Evolutionary conservation across 2,113 vertebrate species (phyloP).

Genomic region (Myocastor coypus): DNA sequence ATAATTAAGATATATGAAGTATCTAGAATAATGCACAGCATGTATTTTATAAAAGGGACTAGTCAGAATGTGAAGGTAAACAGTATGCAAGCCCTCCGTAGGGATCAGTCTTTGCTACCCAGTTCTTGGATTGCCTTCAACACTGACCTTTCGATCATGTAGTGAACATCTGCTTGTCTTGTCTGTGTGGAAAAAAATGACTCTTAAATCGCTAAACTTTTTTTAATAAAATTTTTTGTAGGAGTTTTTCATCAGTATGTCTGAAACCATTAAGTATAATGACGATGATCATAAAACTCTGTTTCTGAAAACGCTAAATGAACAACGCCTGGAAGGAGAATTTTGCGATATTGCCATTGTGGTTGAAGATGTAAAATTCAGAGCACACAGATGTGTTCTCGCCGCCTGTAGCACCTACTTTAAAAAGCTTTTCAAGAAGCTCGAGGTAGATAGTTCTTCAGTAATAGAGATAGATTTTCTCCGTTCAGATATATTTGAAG

Average conservation of each 20-base stretch:
- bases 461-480: constrained; percentile 98
- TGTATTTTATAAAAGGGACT: not conserved
- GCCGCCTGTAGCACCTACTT: constrained; percentile 98
- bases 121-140: not conserved
- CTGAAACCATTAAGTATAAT: constrained; percentile 97
- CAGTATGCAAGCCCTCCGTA: not conserved
- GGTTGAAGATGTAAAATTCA: constrained; percentile 97
- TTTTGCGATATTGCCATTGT: constrained; percentile 98
- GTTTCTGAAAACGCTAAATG: constrained; percentile 97
- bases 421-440: constrained; percentile 98
- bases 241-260: constrained; percentile 97
- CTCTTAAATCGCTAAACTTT: not conserved
- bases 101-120: constrained; percentile 2
- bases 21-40: not conserved
- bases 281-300: constrained; percentile 98
- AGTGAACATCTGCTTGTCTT: constrained; percentile 13
- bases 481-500: constrained; percentile 98
- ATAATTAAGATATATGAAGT: not conserved
- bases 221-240: constrained; percentile 74
- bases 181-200: constrained; percentile 25
- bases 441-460: constrained; percentile 96
- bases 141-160: constrained; percentile 5
- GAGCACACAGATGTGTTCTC: constrained; percentile 95
- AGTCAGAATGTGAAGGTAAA: not conserved
- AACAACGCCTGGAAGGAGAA: constrained; percentile 96